These are phyloP conservation scores for Arctia plantaginis DNA, from an alignment of 2,888 invertebrate genomes.

Conservation along the genomic window DNA sequence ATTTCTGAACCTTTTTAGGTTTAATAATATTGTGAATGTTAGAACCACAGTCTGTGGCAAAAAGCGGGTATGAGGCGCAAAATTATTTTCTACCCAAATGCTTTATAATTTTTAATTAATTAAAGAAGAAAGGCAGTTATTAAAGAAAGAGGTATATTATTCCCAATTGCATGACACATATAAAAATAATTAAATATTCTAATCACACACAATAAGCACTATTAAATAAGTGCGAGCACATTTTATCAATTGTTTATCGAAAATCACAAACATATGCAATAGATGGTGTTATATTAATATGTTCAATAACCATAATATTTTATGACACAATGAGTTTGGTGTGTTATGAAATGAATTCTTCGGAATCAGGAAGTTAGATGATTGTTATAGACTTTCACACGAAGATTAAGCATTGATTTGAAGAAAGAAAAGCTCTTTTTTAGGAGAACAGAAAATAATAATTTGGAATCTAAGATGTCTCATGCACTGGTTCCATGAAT, in stretches of 20 bases:
- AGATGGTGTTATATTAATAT: background rate
- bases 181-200: background rate
- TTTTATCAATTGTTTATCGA: background rate
- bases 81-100: no score
- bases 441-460: background rate
- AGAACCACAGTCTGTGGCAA: no score
- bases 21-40: no score
- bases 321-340: slow-evolving; percentile 1
- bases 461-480: background rate
- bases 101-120: no score
- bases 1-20: no score
- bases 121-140: no score
- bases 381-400: slow-evolving; percentile 1
- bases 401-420: background rate
- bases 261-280: slow-evolving; percentile 3
- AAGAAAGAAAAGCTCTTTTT: background rate
- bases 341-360: slow-evolving; percentile 2
- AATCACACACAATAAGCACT: background rate
- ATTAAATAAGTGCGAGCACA: background rate
- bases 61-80: no score
- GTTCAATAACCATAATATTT: slow-evolving; percentile 5
- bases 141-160: background rate
- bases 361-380: background rate
- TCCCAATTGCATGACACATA: background rate
- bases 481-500: background rate